Evolutionary conservation across 2,797 vertebrate species (phyloP), one percentile per base, ranked within the genome.

Genomic region (Aeoliscus strigatus): DNA sequence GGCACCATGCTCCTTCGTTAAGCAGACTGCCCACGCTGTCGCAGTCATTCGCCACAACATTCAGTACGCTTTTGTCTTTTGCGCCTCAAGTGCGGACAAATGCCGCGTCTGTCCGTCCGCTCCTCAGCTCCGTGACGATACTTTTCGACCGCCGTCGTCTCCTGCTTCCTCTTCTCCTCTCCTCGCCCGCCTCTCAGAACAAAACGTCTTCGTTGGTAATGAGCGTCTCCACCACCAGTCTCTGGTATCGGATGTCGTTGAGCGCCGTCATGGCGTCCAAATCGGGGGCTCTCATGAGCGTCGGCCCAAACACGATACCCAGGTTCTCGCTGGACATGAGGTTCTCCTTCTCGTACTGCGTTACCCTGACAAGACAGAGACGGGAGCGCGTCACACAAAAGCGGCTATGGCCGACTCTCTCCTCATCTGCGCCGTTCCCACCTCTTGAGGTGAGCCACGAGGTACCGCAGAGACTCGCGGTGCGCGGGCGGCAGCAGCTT

Each of bases 361-460:
- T 97, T 57, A 99, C 94, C 78, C 96, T 98, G 86, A n/a, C n/a
- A n/a, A n/a, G n/a, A n/a, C n/a, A n/a, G n/a, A n/a, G n/a, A n/a
- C n/a, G n/a, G n/a, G n/a, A n/a, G n/a, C n/a, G n/a, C n/a, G n/a
- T n/a, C n/a, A n/a, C n/a, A n/a, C n/a, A n/a, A n/a, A n/a, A n/a
- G n/a, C n/a, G n/a, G n/a, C n/a, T n/a, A n/a, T n/a, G n/a, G n/a
- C n/a, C n/a, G n/a, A n/a, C n/a, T n/a, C n/a, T n/a, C n/a, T n/a
- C n/a, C n/a, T n/a, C n/a, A n/a, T n/a, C n/a, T n/a, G n/a, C n/a
- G n/a, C n/a, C n/a, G 38, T 39, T 43, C 54, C 8, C 25, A 96
- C 96, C 93, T 96, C 81, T 95, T 99, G 21, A 99, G 88, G 79
- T 99, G 96, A 15, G 88, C 94, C 96, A 99, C 97, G 76, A 99